These are phyloP conservation scores for Torymus auratus DNA, from an alignment of 2,888 invertebrate genomes.

Conservation along the genomic window DNA sequence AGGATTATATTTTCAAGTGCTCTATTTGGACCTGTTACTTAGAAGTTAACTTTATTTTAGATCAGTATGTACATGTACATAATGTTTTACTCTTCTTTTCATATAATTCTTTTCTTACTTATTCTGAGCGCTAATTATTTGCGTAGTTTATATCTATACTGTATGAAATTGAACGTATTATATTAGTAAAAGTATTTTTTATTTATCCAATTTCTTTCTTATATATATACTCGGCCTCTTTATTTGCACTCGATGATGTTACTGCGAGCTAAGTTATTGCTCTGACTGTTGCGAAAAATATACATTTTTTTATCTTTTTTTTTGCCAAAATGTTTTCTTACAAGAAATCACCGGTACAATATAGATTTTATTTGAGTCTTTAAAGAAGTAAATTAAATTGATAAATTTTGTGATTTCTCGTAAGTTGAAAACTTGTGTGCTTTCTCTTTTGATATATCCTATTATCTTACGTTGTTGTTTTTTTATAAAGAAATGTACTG, in stretches of 20 bases:
- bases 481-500: slow-evolving; percentile 15
- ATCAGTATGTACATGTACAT: slow-evolving; percentile 18
- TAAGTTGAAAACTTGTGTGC: slow-evolving; percentile 1
- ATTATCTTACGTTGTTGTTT: not conserved
- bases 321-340: not conserved
- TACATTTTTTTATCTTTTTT: slow-evolving; percentile 22
- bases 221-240: slow-evolving; percentile 21
- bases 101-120: not conserved
- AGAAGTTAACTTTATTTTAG: slow-evolving; percentile 15
- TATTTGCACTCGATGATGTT: slow-evolving; percentile 39
- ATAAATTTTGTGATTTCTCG: slow-evolving; percentile 25
- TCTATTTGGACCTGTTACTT: not conserved
- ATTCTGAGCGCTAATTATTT: slow-evolving; percentile 24
- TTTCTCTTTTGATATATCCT: not conserved
- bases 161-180: not conserved
- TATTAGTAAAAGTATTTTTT: slow-evolving; percentile 20
- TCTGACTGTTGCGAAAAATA: slow-evolving; percentile 35
- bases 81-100: not conserved
- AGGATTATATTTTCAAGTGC: slow-evolving; percentile 31
- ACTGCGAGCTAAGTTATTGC: slow-evolving; percentile 27
- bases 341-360: slow-evolving; percentile 16
- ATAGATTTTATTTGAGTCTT: too few species aligned
- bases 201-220: not conserved
- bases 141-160: slow-evolving; percentile 30
- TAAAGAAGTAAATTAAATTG: too few species aligned